A percentile compares a stretch with the other conserved stretches of the same genome.
These are phyloP conservation scores for Caenorhabditis becei DNA, from an alignment of 2,888 invertebrate genomes.

Conservation along the genomic window DNA sequence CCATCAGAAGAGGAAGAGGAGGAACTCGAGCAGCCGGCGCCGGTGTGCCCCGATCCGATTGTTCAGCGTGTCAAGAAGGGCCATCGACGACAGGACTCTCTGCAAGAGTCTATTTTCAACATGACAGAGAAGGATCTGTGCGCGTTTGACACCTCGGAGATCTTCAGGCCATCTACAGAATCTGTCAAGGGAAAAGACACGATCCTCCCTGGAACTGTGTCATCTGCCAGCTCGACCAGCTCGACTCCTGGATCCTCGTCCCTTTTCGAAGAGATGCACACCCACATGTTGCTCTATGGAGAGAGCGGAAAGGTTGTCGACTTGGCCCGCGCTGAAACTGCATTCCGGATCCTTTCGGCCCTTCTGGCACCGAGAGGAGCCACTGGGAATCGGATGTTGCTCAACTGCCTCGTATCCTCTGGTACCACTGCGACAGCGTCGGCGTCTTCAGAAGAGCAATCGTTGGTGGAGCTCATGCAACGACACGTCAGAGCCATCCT, in stretches of 20 bases:
- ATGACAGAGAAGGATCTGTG: conserved; percentile 69
- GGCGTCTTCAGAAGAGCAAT: conserved; percentile 52
- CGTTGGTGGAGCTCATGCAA: conserved; percentile 86
- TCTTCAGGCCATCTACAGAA: conserved; percentile 65
- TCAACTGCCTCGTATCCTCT: conserved; percentile 76
- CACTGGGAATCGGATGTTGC: conserved; percentile 73
- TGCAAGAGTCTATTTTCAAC: conserved; percentile 78
- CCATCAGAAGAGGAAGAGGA: conserved; percentile 6
- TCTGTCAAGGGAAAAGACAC: conserved; percentile 59
- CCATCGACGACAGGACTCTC: conserved; percentile 78
- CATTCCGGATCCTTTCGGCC: conserved; percentile 78
- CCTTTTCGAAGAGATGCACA: conserved; percentile 88
- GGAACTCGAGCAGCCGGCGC: conserved; percentile 17
- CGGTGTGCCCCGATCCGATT: conserved; percentile 26
- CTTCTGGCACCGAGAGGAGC: conserved; percentile 72
- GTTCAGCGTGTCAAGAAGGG: conserved; percentile 68
- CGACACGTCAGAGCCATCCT: conserved; percentile 90
- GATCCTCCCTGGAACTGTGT: conserved; percentile 41
- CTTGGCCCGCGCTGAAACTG: conserved; percentile 76
- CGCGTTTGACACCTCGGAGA: conserved; percentile 70
- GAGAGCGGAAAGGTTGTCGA: conserved; percentile 77
- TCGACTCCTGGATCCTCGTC: conserved; percentile 57
- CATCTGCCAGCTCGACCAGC: conserved; percentile 40
- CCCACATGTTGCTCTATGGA: conserved; percentile 87
- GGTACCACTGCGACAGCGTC: conserved; percentile 64